Evolutionary conservation across 1,140 invertebrate genomes (phyloP).

Genomic region (Pachyrhynchus sulphureomaculatus): DNA sequence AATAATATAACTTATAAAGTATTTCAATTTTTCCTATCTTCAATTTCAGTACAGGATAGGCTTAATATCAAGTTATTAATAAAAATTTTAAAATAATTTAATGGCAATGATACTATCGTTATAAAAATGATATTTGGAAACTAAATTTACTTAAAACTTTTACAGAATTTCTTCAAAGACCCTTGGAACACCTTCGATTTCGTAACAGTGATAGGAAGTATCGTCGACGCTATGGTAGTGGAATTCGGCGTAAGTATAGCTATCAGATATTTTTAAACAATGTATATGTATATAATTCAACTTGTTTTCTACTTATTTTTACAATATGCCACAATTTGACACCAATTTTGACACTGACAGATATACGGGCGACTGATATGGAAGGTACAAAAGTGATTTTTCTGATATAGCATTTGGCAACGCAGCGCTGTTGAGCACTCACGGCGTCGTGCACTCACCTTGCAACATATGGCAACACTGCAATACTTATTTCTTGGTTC

Average conservation of each 20-base stretch:
- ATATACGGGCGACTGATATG: conserved; percentile 36
- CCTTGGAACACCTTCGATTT: conserved; percentile 99
- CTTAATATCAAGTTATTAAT: neutral
- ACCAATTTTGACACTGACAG: conserved; percentile 35
- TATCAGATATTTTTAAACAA: conserved; percentile 8
- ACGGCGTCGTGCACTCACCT: conserved; percentile 26
- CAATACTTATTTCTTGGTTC: conserved; percentile 6
- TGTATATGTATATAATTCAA: conserved; percentile 21
- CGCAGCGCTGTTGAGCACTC: conserved; percentile 28
- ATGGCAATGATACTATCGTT: no score
- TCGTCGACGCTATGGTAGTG: conserved; percentile 96
- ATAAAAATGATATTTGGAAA: no score
- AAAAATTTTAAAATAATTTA: no score
- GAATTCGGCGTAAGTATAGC: conserved; percentile 90
- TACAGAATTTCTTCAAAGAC: conserved; percentile 99
- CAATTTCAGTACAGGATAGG: conserved; percentile 19
- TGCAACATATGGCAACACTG: conserved; percentile 29
- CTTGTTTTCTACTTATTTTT: conserved; percentile 22
- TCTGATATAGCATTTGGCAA: conserved; percentile 25
- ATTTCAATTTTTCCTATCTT: no score
- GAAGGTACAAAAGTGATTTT: conserved; percentile 36
- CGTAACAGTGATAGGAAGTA: conserved; percentile 98
- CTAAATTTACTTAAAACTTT: no score
- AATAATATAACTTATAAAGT: no score
- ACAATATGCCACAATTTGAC: conserved; percentile 27